Base-by-base conservation (phyloP, 2,888 invertebrate species). In the Neoitamus cyanurus region DNA sequence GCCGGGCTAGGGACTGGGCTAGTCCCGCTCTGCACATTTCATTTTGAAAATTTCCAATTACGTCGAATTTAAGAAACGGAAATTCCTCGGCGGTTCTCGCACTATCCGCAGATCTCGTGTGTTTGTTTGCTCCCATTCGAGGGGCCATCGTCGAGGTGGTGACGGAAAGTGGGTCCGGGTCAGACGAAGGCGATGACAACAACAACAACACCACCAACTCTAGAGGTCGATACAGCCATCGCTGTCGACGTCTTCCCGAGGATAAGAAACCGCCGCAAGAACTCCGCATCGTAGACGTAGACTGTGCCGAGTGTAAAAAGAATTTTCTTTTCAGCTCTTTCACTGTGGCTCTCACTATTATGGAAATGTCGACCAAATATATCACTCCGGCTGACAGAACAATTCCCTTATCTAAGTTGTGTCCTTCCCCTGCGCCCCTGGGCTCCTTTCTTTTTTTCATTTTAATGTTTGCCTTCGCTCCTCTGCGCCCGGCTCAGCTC, bases 371-470 rank as follows among this genome's bases (percentile, higher is more conserved):
- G 92, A 92, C 92, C 92, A 93, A 93, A 93, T 93, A 93, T 93
- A 93, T 93, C 93, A 93, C 93, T 93, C 91, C 92, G 92, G 92
- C 92, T 93, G 93, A 93, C 93, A 93, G 93, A 93, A 93, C 93
- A 93, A 93, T 93, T 93, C 93, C 93, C 93, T 93, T 93, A 93
- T 93, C 93, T 93, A 78, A 78, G 78, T 48, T 78, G 31, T 48
- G 31, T 78, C 78, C 78, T 46, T 48, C 78, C 34, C 58, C 42
- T 34, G 25, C 13, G 15, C 15, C 31, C 58, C 58, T 3, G 15
- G 11, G 13, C 42, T 31, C 30, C 58, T 20, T 20, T 42, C 25
- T 42, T 75, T 75, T n/a, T 75, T 75, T 42, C 75, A 42, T 75
- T 75, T 75, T 75, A 75, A 75, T 75, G 75, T 42, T 42, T 42